These are phyloP conservation scores for Andrena trimmerana DNA, from an alignment of 2,888 invertebrate genomes.

Conservation along the genomic window DNA sequence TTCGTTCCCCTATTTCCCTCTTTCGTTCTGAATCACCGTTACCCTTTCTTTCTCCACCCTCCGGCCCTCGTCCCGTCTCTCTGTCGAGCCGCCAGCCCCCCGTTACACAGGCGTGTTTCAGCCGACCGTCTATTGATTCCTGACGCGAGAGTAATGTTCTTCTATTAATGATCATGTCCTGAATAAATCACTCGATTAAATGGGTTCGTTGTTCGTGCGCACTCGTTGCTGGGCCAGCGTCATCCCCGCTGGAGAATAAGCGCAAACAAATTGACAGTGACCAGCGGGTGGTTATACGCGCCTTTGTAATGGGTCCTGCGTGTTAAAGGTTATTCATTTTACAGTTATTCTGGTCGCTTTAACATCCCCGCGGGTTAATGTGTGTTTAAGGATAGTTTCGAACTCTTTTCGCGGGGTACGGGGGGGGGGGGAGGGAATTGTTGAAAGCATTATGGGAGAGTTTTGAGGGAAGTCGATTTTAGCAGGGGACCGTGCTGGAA, in stretches of 20 bases:
- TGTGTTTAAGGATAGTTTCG: not conserved
- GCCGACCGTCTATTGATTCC: constrained; percentile 81
- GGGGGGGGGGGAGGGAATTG: not conserved
- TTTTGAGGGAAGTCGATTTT: no score
- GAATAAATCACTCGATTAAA: constrained; percentile 84
- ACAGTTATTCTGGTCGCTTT: constrained; percentile 8
- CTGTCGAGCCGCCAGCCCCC: constrained; percentile 45
- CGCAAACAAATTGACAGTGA: constrained; percentile 73
- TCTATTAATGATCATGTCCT: constrained; percentile 83
- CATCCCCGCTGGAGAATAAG: constrained; percentile 68
- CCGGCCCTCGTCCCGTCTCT: constrained; percentile 24
- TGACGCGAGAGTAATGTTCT: constrained; percentile 82
- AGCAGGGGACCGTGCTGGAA: no score
- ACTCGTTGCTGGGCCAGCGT: constrained; percentile 66
- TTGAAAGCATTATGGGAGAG: not conserved
- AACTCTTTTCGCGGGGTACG: not conserved
- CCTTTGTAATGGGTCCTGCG: constrained; percentile 41
- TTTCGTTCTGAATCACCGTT: constrained; percentile 34
- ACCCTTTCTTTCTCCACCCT: constrained; percentile 15
- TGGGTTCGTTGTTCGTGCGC: constrained; percentile 75
- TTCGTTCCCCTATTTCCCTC: constrained; percentile 26
- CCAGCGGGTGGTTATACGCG: constrained; percentile 50
- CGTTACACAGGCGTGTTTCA: constrained; percentile 61
- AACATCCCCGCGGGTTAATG: not conserved
- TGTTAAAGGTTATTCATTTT: constrained; percentile 26